phyloP scores from a whole-genome alignment of 2,113 vertebrate genomes.

The Hystrix cristata region DNA sequence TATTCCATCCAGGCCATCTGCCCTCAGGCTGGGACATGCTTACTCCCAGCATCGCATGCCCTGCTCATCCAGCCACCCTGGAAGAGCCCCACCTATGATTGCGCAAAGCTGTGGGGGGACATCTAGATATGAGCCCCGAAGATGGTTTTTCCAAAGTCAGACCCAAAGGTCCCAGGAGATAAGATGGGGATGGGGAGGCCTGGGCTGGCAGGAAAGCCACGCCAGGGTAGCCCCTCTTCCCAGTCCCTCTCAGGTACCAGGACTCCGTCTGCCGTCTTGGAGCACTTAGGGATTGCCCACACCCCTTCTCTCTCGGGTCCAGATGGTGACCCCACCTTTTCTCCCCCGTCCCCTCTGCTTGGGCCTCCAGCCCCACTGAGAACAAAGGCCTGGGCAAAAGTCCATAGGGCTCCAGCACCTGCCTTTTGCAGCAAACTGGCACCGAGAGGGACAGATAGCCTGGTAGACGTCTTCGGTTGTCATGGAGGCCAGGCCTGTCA shows the following conservation, averaged over 20 bases:
- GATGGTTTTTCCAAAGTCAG: neutral
- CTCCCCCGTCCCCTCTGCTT: neutral
- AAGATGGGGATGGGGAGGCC: neutral
- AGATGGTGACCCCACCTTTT: constrained; percentile 48
- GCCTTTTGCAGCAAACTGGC: neutral
- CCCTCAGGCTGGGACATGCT: no score
- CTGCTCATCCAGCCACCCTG: no score
- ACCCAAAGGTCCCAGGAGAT: neutral
- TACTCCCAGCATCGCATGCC: no score
- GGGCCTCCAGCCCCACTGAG: neutral
- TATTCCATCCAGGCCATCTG: no score
- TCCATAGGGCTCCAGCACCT: neutral
- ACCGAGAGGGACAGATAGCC: neutral
- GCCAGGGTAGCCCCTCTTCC: neutral
- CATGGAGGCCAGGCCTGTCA: constrained; percentile 1
- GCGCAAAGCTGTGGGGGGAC: no score
- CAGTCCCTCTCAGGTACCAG: neutral
- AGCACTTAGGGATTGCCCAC: constrained; percentile 10
- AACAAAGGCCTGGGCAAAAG: constrained; percentile 25
- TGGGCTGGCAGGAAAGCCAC: neutral
- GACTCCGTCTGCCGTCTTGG: constrained; percentile 63
- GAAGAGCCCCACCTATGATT: no score
- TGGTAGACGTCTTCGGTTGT: neutral
- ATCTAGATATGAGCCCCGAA: neutral
- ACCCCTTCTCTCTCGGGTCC: constrained; percentile 8